These are phyloP conservation scores for Trididemnum clinides DNA, from an alignment of 23 tunicate species.

Conservation along the genomic window DNA sequence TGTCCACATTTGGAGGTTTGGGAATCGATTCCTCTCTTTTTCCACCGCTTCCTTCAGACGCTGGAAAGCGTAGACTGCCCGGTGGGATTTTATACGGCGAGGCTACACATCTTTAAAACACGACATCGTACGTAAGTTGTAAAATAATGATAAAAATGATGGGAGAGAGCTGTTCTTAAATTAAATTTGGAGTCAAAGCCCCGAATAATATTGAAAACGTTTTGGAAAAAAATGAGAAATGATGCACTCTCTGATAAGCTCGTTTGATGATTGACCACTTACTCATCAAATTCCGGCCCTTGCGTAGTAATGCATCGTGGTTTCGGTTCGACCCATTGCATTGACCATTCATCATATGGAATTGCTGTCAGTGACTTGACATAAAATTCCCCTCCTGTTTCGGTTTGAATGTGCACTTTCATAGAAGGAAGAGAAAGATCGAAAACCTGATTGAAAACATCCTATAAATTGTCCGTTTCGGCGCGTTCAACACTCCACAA, in stretches of 20 bases:
- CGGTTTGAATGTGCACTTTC: conserved; percentile 44
- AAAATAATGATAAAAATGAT: too few relatives aligned
- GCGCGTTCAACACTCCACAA: too few relatives aligned
- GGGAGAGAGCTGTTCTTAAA: too few relatives aligned
- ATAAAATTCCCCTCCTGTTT: conserved; percentile 58
- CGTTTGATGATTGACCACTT: background rate
- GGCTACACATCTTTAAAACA: conserved; percentile 31
- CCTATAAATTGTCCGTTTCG: too few relatives aligned
- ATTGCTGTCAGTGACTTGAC: conserved; percentile 60
- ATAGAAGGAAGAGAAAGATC: conserved; percentile 49
- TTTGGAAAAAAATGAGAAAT: too few relatives aligned
- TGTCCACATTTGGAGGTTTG: background rate
- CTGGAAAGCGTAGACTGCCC: conserved; percentile 8
- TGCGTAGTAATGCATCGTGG: conserved; percentile 46
- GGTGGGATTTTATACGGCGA: conserved; percentile 37
- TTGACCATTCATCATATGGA: conserved; percentile 63
- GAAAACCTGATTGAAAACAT: conserved; percentile 52
- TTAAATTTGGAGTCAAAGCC: too few relatives aligned
- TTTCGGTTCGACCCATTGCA: conserved; percentile 83
- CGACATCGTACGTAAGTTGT: too few relatives aligned
- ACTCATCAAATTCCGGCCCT: conserved; percentile 68
- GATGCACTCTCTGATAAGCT: background rate
- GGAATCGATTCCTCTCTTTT: background rate
- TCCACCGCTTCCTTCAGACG: background rate
- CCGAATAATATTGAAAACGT: too few relatives aligned